Evolutionary conservation across 2,797 vertebrate species (phyloP), one percentile per base, ranked within the genome.

Genomic region (Poecilia gillii): DNA sequence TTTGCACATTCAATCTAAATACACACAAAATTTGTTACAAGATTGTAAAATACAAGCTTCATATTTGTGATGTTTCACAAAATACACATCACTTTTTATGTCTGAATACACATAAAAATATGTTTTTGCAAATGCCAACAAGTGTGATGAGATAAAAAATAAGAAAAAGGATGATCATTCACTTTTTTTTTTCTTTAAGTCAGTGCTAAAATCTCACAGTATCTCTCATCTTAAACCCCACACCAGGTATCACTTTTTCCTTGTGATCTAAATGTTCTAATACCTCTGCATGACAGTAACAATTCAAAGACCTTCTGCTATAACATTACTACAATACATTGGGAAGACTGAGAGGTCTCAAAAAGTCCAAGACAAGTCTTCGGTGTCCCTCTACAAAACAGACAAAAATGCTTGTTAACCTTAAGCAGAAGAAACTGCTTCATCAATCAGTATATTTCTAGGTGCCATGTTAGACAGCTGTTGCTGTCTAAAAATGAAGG

Each of bases 401-500:
- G 16, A 2, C 33, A 62, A 8, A 33, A 36, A 64, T 64, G 6
- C 2, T 1, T 25, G 18, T 39, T 66, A 41, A 41, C 33, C 36
- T 16, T 36, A 39, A 66, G 9, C 64, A 25, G 20, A 39, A 41
- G 36, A 41, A 64, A 64, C 6, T 41, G 36, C 8, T 66, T 66
- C 0, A 23, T 23, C 33, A 41, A 8, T 66, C 64, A 66, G 20
- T 12, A 68, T 4, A 41, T 43, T 14, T 45, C 41, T 14, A 14
- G 23, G 3, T 72, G 53, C 66, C 68, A n/a, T 13, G 28, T 51
- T 13, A 57, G 1, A 57, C 18, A 59, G 1, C 45, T 55, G 59
- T 72, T 43, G 53, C 39, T 23, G 4, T n/a, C 36, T 81, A 12
- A 82, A 47, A 41, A 79, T 36, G 28, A 76, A 20, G 57, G 47